Percentiles rank a stretch among this genome's conserved stretches.
These are phyloP conservation scores for Mantis religiosa DNA, from an alignment of 2,888 invertebrate genomes.

Conservation along the genomic window DNA sequence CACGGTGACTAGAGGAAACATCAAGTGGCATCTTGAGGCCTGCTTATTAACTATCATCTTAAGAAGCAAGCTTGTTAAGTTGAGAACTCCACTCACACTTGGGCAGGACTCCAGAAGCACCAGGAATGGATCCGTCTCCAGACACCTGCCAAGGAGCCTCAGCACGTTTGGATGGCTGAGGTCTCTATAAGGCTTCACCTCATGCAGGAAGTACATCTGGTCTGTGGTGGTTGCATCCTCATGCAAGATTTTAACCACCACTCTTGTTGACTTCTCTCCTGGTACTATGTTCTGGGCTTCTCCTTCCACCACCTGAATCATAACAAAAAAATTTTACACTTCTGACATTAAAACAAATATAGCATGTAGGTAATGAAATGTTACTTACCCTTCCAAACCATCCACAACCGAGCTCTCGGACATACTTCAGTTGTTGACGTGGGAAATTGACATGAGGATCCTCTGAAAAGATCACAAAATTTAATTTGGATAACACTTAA, in stretches of 20 bases:
- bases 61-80: background rate
- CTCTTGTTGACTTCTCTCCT: constrained; percentile 45
- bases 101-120: constrained; percentile 72
- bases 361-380: background rate
- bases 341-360: too few relatives aligned
- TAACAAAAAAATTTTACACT: background rate
- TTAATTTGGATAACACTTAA: constrained; percentile 26
- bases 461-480: constrained; percentile 40
- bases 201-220: constrained; percentile 73
- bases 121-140: constrained; percentile 75
- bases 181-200: constrained; percentile 68
- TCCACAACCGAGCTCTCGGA: constrained; percentile 75
- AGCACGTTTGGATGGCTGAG: constrained; percentile 69
- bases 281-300: constrained; percentile 56
- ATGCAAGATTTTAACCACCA: constrained; percentile 77
- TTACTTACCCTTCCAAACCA: constrained; percentile 71
- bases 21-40: background rate
- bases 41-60: background rate
- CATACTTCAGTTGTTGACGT: constrained; percentile 71
- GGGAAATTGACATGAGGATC: constrained; percentile 61
- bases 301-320: constrained; percentile 68
- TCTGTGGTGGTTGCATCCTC: constrained; percentile 73
- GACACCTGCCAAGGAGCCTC: constrained; percentile 66
- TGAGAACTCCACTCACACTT: constrained; percentile 45
- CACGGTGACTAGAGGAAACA: background rate